Evolutionary conservation across 1,140 invertebrate genomes (phyloP).

Genomic region (Calephelis nemesis): DNA sequence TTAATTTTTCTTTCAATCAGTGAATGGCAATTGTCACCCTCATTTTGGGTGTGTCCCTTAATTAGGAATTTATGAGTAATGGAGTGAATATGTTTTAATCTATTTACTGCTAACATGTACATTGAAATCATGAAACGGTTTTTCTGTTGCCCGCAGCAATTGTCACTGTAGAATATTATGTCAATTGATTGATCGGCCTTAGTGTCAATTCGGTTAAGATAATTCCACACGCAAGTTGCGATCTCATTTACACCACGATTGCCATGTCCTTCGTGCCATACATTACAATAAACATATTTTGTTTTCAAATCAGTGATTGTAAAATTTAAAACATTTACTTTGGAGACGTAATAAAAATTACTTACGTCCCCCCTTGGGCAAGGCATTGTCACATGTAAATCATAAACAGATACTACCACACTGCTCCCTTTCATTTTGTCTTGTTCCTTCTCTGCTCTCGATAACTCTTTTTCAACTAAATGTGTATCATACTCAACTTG

Average conservation of each 20-base stretch:
- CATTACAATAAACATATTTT: background rate
- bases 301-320: constrained; percentile 18
- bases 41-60: constrained; percentile 17
- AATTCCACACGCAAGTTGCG: constrained; percentile 18
- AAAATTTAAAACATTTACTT: constrained; percentile 20
- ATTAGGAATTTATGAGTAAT: constrained; percentile 22
- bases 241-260: constrained; percentile 17
- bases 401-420: background rate
- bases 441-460: constrained; percentile 16
- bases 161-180: background rate
- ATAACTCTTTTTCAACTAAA: constrained; percentile 23
- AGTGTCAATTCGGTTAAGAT: constrained; percentile 4
- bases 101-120: constrained; percentile 13
- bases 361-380: background rate
- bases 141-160: constrained; percentile 16
- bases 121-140: constrained; percentile 15
- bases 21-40: constrained; percentile 22
- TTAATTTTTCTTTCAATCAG: constrained; percentile 2
- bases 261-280: constrained; percentile 18
- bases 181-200: constrained; percentile 2
- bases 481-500: constrained; percentile 23
- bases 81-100: constrained; percentile 6
- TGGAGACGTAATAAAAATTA: constrained; percentile 11
- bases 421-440: constrained; percentile 11
- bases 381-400: constrained; percentile 5